A percentile compares a stretch with the other conserved stretches of the same genome.
phyloP scores from a whole-genome alignment of 2,113 vertebrate genomes.

The Ceuthmochares aereus region DNA sequence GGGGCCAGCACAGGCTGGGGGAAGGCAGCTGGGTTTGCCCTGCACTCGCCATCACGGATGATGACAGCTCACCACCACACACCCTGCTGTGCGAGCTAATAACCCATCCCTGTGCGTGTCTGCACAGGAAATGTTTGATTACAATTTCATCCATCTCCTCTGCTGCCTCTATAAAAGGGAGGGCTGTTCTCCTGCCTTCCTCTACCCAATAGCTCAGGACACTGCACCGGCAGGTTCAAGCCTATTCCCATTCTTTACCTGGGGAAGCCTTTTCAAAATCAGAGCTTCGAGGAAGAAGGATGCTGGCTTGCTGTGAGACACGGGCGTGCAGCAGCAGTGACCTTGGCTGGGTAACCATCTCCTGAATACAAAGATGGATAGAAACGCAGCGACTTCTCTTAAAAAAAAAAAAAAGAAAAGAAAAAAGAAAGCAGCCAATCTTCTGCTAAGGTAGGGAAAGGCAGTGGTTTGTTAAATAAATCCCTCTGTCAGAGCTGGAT shows the following conservation, averaged over 20 bases:
- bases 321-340: constrained; percentile 14
- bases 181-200: background rate
- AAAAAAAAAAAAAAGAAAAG: background rate
- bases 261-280: background rate
- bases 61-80: background rate
- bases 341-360: constrained; percentile 50
- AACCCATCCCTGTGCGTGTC: background rate
- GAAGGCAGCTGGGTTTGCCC: background rate
- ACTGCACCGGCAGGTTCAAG: background rate
- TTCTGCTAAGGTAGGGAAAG: constrained; percentile 14
- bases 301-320: background rate
- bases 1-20: background rate
- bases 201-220: background rate
- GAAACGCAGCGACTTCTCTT: background rate
- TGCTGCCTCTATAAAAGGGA: background rate
- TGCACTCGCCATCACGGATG: background rate
- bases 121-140: background rate
- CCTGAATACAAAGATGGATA: constrained; percentile 32
- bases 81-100: background rate
- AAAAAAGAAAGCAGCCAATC: background rate
- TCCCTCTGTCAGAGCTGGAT: background rate
- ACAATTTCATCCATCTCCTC: background rate
- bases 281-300: background rate
- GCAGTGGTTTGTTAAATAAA: constrained; percentile 42
- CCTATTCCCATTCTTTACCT: background rate